These are phyloP conservation scores for Lordiphosa fenestrarum DNA, from an alignment of 2,888 invertebrate genomes.

Conservation along the genomic window DNA sequence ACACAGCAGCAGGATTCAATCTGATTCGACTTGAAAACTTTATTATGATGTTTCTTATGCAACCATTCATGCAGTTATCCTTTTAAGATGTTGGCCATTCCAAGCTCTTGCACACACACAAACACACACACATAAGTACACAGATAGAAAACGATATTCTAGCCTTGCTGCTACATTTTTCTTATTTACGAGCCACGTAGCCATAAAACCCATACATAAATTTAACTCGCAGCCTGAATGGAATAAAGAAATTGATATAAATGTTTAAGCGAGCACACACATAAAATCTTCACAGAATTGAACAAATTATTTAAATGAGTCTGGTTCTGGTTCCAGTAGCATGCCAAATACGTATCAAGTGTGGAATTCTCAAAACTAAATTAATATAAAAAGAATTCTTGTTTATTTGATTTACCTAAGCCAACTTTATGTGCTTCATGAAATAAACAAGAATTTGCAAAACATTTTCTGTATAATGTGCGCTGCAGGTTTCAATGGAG, in stretches of 20 bases:
- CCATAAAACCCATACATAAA: constrained; percentile 70
- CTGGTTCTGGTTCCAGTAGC: too few species aligned
- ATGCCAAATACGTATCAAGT: constrained; percentile 30
- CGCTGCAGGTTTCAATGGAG: too few species aligned
- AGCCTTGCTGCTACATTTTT: constrained; percentile 64
- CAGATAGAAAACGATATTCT: constrained; percentile 46
- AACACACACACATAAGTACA: constrained; percentile 9
- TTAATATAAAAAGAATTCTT: neutral
- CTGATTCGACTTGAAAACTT: constrained; percentile 20
- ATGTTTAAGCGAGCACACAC: constrained; percentile 45
- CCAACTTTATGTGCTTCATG: constrained; percentile 5
- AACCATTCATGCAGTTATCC: constrained; percentile 5
- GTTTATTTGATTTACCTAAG: neutral
- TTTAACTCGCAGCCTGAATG: constrained; percentile 47
- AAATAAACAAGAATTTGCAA: neutral
- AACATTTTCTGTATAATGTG: too few species aligned
- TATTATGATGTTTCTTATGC: constrained; percentile 1
- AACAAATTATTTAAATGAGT: constrained; percentile 46
- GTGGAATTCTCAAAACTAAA: neutral
- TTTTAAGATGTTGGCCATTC: constrained; percentile 7
- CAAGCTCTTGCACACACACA: neutral
- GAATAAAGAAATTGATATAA: constrained; percentile 72
- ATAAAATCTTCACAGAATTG: constrained; percentile 2
- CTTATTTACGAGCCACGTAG: constrained; percentile 70
- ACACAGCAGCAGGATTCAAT: constrained; percentile 4